Evolutionary conservation across 2,797 vertebrate species (phyloP), one percentile per base, ranked within the genome.

Genomic region (Falco columbarius): DNA sequence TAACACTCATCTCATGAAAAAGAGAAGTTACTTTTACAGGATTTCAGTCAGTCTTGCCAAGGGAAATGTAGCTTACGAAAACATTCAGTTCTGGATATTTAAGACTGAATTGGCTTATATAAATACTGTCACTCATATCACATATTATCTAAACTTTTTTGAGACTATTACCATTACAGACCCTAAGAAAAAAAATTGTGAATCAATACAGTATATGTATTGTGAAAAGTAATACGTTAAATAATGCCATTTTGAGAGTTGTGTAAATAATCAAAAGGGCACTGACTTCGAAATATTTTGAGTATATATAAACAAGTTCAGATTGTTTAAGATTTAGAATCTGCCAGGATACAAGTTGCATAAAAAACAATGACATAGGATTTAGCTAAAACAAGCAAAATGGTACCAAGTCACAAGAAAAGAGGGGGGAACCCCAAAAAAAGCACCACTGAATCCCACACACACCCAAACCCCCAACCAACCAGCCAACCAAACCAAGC

Each of bases 371-470:
- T 63, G 3, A 42, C 15, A 21, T 4, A 61, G 3, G 2, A n/a
- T 56, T 74, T 46, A 30, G 15, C 34, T 24, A 61, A 91, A 87
- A 5, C 4, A 74, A 63, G 7, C 2, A 76, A 63, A 81, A 87
- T 36, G 21, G 5, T 62, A 58, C 11, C 14, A 46, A 46, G 7
- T 30, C 8, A 56, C 6, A 27, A 9, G 22, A 8, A 70, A 3
- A 9, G 19, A 62, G 14, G 1, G 5, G 2, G 46, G 3, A 6
- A 55, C 30, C 16, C 7, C 13, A 3, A 63, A 81, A 63, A 59
- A 15, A 3, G 0, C 26, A 49, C 5, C 15, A 38, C 14, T 7
- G 55, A 44, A 6, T 16, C 6, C 4, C 11, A 24, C 1, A 8
- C 3, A 54, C 46, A 4, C 46, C 46, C 9, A 29, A 66, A 66